Evolutionary conservation across 2,113 vertebrate species (phyloP), one percentile per base, ranked within the genome.

Genomic region (human (Homo sapiens)): DNA sequence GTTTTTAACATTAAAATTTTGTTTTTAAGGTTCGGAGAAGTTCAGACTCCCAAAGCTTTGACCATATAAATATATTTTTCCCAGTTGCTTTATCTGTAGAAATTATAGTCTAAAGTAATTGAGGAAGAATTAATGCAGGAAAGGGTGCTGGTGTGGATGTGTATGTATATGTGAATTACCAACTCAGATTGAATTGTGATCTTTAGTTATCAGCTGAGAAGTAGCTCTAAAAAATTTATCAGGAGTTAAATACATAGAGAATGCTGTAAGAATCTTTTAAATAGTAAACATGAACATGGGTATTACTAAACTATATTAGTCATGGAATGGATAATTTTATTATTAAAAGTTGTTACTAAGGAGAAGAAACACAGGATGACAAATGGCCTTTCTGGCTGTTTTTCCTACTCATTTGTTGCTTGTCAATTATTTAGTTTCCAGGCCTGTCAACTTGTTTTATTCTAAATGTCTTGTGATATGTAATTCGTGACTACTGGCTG

Each of bases 41-140:
- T 96, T 82, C 30, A 82, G 61, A 95, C 55, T 96, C 27, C 40
- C 59, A 52, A 68, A 96, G 64, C 40, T 91, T 82, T 81, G 55
- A 73, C 50, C n/a, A 78, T 45, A 12, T 52, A 82, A 92, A 35
- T 18, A 6, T 66, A 52, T 55, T 68, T 83, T 38, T 40, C 22
- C 25, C 22, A 82, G 14, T 96, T 96, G n/a, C 30, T 93, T 93
- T 96, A 32, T 93, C 96, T 89, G 22, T 93, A 87, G 68, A 96
- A 83, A 79, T 35, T 48, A 2, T 82, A 27, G 22, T 82, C 16
- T 90, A 87, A 86, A 92, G 59, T 90, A 93, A 64, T 68, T 61
- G 73, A 27, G 43, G 45, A 75, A 96, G 64, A 89, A 61, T 73
- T 96, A 81, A 14, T 83, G 25, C n/a, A 92, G 45, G 43, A 72